Percentiles rank a stretch among this genome's conserved stretches.
These are phyloP conservation scores for Muraenolepis orangiensis DNA, from an alignment of 2,797 vertebrate genomes.

Conservation along the genomic window DNA sequence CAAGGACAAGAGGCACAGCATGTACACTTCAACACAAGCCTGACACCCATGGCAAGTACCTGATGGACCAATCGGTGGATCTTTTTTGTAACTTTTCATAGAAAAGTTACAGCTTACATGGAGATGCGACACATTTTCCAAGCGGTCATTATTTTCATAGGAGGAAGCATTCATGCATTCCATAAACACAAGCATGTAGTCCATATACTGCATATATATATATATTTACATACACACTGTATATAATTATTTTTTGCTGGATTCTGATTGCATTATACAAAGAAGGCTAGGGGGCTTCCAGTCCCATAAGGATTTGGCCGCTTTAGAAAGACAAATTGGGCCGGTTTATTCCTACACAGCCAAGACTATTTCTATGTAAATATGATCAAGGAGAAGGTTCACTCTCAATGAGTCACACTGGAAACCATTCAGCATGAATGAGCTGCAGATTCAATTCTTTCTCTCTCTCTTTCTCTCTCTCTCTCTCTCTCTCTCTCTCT, in stretches of 20 bases:
- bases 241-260: too few species aligned
- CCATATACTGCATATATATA: too few species aligned
- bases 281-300: background rate
- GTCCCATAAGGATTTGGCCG: background rate
- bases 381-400: background rate
- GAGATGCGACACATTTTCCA: background rate
- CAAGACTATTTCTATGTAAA: constrained; percentile 3
- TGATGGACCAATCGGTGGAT: too few species aligned
- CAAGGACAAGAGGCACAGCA: too few species aligned
- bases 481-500: background rate
- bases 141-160: background rate
- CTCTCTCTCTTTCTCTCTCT: background rate
- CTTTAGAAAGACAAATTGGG: background rate
- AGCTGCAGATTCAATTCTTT: background rate
- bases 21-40: too few species aligned
- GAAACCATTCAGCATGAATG: background rate
- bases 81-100: background rate
- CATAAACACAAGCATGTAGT: background rate
- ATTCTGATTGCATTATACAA: background rate
- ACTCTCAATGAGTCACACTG: background rate
- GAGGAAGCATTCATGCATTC: background rate
- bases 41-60: too few species aligned
- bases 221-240: too few species aligned
- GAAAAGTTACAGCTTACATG: background rate
- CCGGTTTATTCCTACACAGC: background rate